Percentiles rank a stretch among this genome's conserved stretches.
Conservation (phyloP, 1,140 invertebrate genomes). For the Musca domestica region DNA sequence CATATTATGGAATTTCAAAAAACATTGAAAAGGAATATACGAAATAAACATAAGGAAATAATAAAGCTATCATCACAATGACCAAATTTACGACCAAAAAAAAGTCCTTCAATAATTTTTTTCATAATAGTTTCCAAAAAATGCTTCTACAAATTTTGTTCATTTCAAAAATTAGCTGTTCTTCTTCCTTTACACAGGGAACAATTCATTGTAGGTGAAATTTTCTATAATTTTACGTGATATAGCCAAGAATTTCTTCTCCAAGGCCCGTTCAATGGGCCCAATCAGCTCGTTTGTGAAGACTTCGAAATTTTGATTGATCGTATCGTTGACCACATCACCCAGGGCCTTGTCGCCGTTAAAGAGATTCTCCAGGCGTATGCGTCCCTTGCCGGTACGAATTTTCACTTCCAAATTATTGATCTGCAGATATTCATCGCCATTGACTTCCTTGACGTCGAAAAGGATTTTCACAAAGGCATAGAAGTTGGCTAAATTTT, state of each 20-base stretch:
- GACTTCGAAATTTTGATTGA: conserved; percentile 64
- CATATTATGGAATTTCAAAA: too few species aligned
- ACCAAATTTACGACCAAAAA: neutral
- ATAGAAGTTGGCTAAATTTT: conserved; percentile 55
- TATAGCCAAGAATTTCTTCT: conserved; percentile 57
- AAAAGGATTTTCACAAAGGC: conserved; percentile 57
- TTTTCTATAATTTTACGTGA: conserved; percentile 59
- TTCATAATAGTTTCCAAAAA: neutral
- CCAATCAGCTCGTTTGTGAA: conserved; percentile 62
- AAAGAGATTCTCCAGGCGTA: conserved; percentile 64
- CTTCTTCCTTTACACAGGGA: conserved; percentile 51
- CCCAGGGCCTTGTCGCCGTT: conserved; percentile 61
- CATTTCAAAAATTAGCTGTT: neutral
- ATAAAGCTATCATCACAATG: conserved; percentile 19
- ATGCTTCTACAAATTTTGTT: neutral
- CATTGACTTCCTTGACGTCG: conserved; percentile 54
- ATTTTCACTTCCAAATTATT: conserved; percentile 59
- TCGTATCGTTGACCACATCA: conserved; percentile 61
- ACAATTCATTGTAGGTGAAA: conserved; percentile 61
- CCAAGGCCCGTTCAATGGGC: conserved; percentile 59
- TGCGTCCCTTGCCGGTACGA: conserved; percentile 58
- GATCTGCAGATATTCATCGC: conserved; percentile 58
- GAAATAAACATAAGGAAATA: neutral
- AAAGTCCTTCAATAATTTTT: too few species aligned
- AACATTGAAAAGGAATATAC: neutral